Percentiles rank a stretch among this genome's conserved stretches.
Conservation (phyloP, 1,140 invertebrate genomes). For the Atta cephalotes region DNA sequence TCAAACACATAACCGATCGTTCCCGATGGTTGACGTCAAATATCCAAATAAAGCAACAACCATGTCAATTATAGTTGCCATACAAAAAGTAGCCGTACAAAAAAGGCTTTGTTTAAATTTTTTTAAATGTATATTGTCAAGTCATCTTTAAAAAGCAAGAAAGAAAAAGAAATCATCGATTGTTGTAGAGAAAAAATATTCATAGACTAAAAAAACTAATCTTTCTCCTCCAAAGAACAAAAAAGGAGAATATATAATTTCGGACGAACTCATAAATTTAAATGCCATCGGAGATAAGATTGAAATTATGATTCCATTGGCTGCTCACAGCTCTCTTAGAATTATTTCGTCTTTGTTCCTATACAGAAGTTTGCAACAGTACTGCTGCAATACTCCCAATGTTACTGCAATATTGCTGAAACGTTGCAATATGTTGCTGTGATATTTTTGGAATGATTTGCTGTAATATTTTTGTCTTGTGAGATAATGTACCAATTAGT, state of each 20-base stretch:
- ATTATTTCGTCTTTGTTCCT: too few relatives aligned
- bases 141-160: neutral
- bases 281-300: neutral
- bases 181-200: neutral
- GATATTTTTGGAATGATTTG: too few relatives aligned
- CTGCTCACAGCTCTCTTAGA: too few relatives aligned
- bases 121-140: neutral
- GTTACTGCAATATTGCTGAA: too few relatives aligned
- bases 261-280: neutral
- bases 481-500: too few relatives aligned
- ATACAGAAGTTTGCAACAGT: too few relatives aligned
- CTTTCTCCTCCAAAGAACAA: neutral
- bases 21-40: neutral
- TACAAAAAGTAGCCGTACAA: neutral
- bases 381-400: too few relatives aligned
- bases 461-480: too few relatives aligned
- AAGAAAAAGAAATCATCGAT: neutral
- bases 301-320: neutral
- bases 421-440: too few relatives aligned
- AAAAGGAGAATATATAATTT: neutral
- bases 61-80: neutral
- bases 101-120: neutral
- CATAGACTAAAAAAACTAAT: neutral
- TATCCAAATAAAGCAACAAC: constrained; percentile 5
- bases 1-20: neutral